Conservation (phyloP, 2,888 invertebrate genomes). For the Anorthoa munda region DNA sequence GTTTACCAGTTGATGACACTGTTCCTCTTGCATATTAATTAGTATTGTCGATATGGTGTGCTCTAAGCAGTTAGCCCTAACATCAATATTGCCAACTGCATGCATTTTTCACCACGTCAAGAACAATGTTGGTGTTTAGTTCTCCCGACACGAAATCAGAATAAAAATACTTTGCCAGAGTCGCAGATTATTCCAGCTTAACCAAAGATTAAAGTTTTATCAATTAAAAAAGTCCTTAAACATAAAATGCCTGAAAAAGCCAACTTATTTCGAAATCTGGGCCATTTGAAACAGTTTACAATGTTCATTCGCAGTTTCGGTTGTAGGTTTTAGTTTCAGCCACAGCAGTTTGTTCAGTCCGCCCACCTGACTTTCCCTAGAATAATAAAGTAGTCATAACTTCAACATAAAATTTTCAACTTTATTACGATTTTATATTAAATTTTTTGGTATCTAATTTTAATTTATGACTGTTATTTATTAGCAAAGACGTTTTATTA, state of each 20-base stretch:
- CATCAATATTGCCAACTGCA: too few relatives aligned
- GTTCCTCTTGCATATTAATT: too few relatives aligned
- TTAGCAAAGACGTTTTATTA: neutral
- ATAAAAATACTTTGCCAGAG: neutral
- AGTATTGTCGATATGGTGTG: too few relatives aligned
- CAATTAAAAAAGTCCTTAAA: neutral
- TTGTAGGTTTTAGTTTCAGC: slow-evolving; percentile 44
- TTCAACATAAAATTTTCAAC: slow-evolving; percentile 23
- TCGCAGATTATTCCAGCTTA: neutral
- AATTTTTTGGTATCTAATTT: neutral
- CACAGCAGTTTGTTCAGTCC: slow-evolving; percentile 23
- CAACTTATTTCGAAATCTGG: slow-evolving; percentile 16
- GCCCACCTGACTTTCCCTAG: slow-evolving; percentile 23
- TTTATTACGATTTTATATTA: slow-evolving; percentile 3
- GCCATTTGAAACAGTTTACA: slow-evolving; percentile 29
- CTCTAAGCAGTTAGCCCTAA: too few relatives aligned
- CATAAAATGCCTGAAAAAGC: neutral
- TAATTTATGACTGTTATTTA: neutral
- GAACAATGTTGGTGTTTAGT: neutral
- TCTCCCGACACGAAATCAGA: neutral
- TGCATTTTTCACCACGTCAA: neutral
- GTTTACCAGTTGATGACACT: too few relatives aligned
- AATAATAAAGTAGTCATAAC: slow-evolving; percentile 44
- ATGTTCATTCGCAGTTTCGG: slow-evolving; percentile 23
- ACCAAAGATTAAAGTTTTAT: slow-evolving; percentile 1